These are phyloP conservation scores for Linepithema humile DNA, from an alignment of 1,140 invertebrate genomes.

Conservation along the genomic window DNA sequence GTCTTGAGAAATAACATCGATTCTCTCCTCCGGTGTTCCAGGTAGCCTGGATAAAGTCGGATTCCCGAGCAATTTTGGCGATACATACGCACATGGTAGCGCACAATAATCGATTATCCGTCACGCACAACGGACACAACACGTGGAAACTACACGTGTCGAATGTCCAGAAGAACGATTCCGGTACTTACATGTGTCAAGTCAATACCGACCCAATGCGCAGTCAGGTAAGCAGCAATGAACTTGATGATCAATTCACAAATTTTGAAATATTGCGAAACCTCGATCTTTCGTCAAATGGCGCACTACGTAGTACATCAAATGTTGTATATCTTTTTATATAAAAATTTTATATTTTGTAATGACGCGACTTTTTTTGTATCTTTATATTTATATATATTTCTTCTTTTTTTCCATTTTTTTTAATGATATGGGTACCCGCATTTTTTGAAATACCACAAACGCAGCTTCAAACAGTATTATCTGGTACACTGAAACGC, in stretches of 20 bases:
- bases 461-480: conserved; percentile 33
- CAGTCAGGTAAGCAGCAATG: conserved; percentile 90
- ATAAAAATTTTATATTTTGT: neutral
- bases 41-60: conserved; percentile 97
- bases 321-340: too few relatives aligned
- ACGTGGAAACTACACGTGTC: conserved; percentile 95
- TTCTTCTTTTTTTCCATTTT: neutral
- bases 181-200: conserved; percentile 96
- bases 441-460: conserved; percentile 36
- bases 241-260: neutral
- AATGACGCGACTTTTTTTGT: neutral
- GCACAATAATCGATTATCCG: conserved; percentile 92
- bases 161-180: conserved; percentile 95
- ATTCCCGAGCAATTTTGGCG: conserved; percentile 94
- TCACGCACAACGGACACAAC: conserved; percentile 95
- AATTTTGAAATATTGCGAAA: neutral
- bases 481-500: conserved; percentile 13
- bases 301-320: neutral
- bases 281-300: neutral
- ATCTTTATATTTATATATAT: neutral
- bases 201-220: conserved; percentile 96
- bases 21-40: conserved; percentile 80
- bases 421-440: conserved; percentile 35
- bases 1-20: conserved; percentile 2
- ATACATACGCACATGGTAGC: conserved; percentile 96